Evolutionary conservation across 2,888 invertebrate genomes (phyloP), one percentile per base, ranked within the genome.

Genomic region (Drosophila setosimentum): DNA sequence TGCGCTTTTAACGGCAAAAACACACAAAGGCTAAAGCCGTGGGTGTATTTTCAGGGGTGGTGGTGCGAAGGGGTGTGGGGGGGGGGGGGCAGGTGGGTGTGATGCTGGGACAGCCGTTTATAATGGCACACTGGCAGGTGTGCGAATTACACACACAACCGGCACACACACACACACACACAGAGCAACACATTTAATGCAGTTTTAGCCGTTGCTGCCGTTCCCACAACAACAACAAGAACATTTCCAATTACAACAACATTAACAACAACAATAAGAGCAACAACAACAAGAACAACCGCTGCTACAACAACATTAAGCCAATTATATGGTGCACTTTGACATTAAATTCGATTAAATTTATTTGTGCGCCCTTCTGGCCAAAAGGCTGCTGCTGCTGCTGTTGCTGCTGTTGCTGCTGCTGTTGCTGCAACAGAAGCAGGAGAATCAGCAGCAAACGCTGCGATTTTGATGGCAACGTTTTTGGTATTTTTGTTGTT

Each of bases 261-360:
- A 60, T 16, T 24, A 58, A 13, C 11, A 48, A 27, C 53, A 60
- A 27, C 60, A 40, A 45, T 7, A 21, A 21, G 37, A 29, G n/a
- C 63, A 57, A 24, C 48, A 69, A 6, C 51, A 59, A 16, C 7
- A 45, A 11, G 35, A 57, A 10, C 60, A 33, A 21, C 60, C 42
- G 32, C 29, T 40, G 10, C 66, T 65, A 61, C 78, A 69, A 69
- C 70, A 75, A 75, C 78, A 76, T 76, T 78, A 76, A 84, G 89
- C 87, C 87, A 87, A 87, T 87, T 89, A 89, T 84, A 67, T 87
- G 87, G 78, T 81, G 78, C 89, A 83, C 87, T 87, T 89, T 77
- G 83, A 80, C 87, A 87, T 89, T 89, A 87, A 89, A 87, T 83
- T 89, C 83, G 74, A 87, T 87, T 87, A 76, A 89, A 84, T 88